These are phyloP conservation scores for Tolmerus cingulatus DNA, from an alignment of 2,888 invertebrate species.

Conservation along the genomic window DNA sequence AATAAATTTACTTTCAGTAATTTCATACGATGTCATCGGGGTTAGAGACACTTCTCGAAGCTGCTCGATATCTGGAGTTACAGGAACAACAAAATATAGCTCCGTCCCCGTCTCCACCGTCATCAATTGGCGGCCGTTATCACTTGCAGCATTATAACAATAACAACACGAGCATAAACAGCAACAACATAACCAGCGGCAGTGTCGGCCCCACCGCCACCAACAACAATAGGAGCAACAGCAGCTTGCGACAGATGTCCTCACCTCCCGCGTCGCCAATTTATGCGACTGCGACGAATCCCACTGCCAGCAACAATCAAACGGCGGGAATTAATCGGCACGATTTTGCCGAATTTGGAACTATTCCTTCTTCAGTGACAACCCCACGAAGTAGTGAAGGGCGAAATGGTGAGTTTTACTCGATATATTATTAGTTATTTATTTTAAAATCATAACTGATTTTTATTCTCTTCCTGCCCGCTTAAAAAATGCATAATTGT, in stretches of 20 bases:
- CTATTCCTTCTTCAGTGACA: not conserved
- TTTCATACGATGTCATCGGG: conserved; percentile 54
- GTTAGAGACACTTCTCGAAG: conserved; percentile 58
- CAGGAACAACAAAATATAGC: conserved; percentile 55
- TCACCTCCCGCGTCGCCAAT: conserved; percentile 34
- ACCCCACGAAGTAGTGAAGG: conserved; percentile 24
- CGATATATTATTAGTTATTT: not conserved
- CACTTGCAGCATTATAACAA: conserved; percentile 32
- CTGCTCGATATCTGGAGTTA: conserved; percentile 60
- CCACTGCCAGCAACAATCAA: conserved; percentile 11
- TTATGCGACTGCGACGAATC: not conserved
- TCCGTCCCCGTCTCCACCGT: conserved; percentile 46
- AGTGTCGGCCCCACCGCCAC: not conserved
- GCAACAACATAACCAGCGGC: conserved; percentile 7
- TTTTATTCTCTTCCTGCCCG: not conserved
- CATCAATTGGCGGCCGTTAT: conserved; percentile 27
- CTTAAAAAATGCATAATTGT: not conserved
- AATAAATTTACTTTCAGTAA: conserved; percentile 17
- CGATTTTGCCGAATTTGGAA: not conserved
- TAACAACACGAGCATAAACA: conserved; percentile 27
- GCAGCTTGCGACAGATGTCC: not conserved
- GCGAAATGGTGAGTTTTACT: conserved; percentile 35
- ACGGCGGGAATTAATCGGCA: conserved; percentile 6
- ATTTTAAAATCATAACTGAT: not conserved
- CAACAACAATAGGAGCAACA: not conserved